Evolutionary conservation across 1,140 invertebrate species (phyloP), one percentile per base, ranked within the genome.

Genomic region (Bacillus rossius): DNA sequence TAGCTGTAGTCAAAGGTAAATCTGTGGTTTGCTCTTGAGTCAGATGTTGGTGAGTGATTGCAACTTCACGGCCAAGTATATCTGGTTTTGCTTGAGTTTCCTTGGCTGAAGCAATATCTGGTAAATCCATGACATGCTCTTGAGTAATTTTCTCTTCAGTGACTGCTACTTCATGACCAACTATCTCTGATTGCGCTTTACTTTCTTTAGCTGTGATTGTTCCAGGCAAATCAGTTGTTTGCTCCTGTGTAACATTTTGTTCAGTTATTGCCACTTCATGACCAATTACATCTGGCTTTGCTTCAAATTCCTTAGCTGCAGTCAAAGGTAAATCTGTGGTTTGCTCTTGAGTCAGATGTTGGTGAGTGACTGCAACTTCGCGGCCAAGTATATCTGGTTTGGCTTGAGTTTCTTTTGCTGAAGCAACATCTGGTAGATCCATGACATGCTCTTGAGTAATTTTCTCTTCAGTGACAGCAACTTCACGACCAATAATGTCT

Each of bases 381-480:
- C 19, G 7, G 4, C 17, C 14, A 19, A 26, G n/a, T 17, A 57
- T 34, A 14, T 49, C 10, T 42, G 26, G 8, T 14, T 48, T 29
- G 34, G 55, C 55, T 51, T 49, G 16, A 19, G n/a, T 13, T 8
- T 1, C 16, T 22, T 29, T 49, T 3, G 5, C 20, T 26, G 13
- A 19, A 14, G 47, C 4, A n/a, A 14, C 14, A 13, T 29, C 42
- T 14, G 42, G 10, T 17, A 57, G n/a, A 8, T 57, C 22, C 14
- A 19, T n/a, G 3, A 29, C 26, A 19, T 20, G 16, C 40, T 57
- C 19, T 22, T 57, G 20, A 20, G 14, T 16, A 5, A 51, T 5
- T 14, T 43, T n/a, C 22, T 57, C 22, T 26, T 57, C 34, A 20
- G 55, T 57, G 17, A 57, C 37, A 8, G 55, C 42, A 29, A 40